Evolutionary conservation across 2,888 invertebrate genomes (phyloP).

Genomic region (Netelia melanura): DNA sequence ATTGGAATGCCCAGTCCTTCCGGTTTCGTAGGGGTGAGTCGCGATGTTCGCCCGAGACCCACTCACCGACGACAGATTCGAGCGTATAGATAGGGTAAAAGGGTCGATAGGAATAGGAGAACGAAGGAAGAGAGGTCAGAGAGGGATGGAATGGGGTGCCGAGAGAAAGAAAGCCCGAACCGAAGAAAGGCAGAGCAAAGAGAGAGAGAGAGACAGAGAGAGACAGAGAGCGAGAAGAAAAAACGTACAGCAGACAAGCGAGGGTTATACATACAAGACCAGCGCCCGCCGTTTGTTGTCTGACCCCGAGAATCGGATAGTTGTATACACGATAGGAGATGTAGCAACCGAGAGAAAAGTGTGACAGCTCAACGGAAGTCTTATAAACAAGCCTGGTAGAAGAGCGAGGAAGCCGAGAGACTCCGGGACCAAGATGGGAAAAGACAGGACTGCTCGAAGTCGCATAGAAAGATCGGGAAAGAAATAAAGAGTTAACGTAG

Average conservation of each 20-base stretch:
- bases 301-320: constrained; percentile 68
- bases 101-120: constrained; percentile 41
- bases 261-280: constrained; percentile 79
- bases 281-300: constrained; percentile 75
- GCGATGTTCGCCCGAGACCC: constrained; percentile 46
- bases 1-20: constrained; percentile 58
- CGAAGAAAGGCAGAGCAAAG: constrained; percentile 65
- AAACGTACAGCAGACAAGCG: constrained; percentile 78
- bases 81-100: constrained; percentile 63
- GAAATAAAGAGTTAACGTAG: constrained; percentile 2
- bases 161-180: constrained; percentile 25
- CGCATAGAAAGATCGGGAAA: constrained; percentile 15
- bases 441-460: constrained; percentile 33
- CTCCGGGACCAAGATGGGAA: constrained; percentile 60
- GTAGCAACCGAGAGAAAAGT: constrained; percentile 67
- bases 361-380: constrained; percentile 78
- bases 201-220: constrained; percentile 60
- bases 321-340: constrained; percentile 29
- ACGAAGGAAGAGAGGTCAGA: constrained; percentile 34
- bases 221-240: constrained; percentile 68
- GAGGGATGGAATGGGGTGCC: constrained; percentile 34
- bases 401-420: constrained; percentile 54
- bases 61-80: constrained; percentile 52
- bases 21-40: constrained; percentile 25
- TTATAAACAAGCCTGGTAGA: constrained; percentile 79